Evolutionary conservation across 1,140 invertebrate genomes (phyloP).

Genomic region (Asobara japonica): DNA sequence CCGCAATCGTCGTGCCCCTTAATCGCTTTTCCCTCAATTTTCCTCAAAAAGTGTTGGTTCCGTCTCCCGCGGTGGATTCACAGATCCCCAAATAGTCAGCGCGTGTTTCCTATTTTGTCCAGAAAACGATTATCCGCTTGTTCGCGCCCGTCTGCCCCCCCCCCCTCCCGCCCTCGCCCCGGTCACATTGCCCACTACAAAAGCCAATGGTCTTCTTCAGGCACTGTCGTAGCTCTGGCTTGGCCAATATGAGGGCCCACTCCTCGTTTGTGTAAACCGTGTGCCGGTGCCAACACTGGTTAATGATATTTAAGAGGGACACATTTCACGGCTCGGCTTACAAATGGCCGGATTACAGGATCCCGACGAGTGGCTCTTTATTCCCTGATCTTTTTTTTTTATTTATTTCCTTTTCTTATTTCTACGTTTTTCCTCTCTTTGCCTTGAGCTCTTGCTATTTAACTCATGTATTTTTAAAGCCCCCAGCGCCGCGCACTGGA

Average conservation of each 20-base stretch:
- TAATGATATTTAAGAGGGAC: conserved; percentile 47
- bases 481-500: neutral
- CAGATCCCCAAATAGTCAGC: conserved; percentile 34
- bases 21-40: conserved; percentile 34
- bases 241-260: neutral
- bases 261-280: conserved; percentile 1
- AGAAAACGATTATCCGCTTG: conserved; percentile 38
- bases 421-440: neutral
- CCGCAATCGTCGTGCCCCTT: conserved; percentile 6
- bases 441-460: neutral
- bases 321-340: conserved; percentile 40
- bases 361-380: conserved; percentile 21
- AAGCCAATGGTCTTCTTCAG: conserved; percentile 2
- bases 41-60: neutral
- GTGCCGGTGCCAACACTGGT: conserved; percentile 22
- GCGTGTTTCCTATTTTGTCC: conserved; percentile 46
- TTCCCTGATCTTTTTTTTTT: conserved; percentile 6
- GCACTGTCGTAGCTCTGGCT: neutral
- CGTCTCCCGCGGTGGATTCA: neutral
- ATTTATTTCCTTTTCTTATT: neutral
- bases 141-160: conserved; percentile 4
- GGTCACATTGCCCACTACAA: conserved; percentile 3
- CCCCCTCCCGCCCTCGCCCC: too few relatives aligned
- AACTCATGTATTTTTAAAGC: conserved; percentile 11
- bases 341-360: conserved; percentile 41